phyloP scores from a whole-genome alignment of 37 sponge, comb jelly and placozoan species.

The Agelas oroides region DNA sequence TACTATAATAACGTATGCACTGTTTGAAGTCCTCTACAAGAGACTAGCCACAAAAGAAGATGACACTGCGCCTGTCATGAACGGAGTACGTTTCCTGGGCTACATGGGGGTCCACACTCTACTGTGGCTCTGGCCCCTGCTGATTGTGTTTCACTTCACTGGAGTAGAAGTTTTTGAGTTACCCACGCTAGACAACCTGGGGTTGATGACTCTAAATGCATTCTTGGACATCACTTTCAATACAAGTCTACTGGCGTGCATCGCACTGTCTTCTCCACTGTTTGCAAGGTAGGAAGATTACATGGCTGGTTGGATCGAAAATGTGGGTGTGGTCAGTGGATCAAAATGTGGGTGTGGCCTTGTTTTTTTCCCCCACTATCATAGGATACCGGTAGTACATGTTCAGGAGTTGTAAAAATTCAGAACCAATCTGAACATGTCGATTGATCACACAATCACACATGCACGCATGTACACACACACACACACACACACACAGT shows the following conservation, averaged over 20 bases:
- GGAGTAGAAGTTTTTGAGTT: constrained; percentile 49
- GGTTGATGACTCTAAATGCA: constrained; percentile 35
- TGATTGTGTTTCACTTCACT: constrained; percentile 43
- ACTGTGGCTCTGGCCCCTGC: constrained; percentile 58
- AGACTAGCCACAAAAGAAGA: constrained; percentile 46
- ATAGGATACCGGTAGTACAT: too few species aligned
- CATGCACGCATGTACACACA: neutral
- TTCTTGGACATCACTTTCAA: constrained; percentile 62
- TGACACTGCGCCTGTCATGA: constrained; percentile 67
- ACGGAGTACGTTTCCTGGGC: constrained; percentile 73
- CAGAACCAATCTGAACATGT: too few species aligned
- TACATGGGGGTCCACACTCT: constrained; percentile 78
- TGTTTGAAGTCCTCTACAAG: constrained; percentile 71
- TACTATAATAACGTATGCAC: constrained; percentile 14
- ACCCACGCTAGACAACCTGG: constrained; percentile 28
- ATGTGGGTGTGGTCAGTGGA: too few species aligned
- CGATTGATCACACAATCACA: constrained; percentile 8
- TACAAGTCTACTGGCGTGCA: constrained; percentile 33
- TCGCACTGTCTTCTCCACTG: constrained; percentile 75
- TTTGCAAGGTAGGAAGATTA: constrained; percentile 85
- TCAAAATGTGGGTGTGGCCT: too few species aligned
- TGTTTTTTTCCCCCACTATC: too few species aligned
- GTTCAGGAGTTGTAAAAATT: too few species aligned
- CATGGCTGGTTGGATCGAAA: too few species aligned
- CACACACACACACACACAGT: constrained; percentile 15